These are phyloP conservation scores for Motacilla tschutschensis DNA, from an alignment of 2,113 vertebrate species.

Conservation along the genomic window DNA sequence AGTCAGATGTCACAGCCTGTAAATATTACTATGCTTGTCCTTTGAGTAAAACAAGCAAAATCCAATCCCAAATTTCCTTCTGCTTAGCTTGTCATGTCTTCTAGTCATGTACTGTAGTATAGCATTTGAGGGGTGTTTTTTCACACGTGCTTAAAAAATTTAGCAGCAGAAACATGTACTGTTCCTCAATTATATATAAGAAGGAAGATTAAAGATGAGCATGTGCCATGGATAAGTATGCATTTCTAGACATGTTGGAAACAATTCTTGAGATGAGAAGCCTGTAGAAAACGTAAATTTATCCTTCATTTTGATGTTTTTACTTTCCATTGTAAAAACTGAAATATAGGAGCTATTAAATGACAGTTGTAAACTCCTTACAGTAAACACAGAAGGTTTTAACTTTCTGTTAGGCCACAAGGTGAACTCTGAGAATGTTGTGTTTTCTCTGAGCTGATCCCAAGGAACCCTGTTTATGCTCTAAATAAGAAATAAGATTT, in stretches of 20 bases:
- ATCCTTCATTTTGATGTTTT: background rate
- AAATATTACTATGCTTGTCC: background rate
- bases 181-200: background rate
- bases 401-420: background rate
- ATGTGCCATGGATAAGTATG: background rate
- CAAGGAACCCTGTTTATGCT: background rate
- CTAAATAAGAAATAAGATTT: background rate
- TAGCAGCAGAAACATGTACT: background rate
- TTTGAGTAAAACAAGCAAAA: background rate
- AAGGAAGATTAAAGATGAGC: background rate
- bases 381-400: background rate
- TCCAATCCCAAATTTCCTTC: background rate
- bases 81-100: background rate
- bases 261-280: background rate
- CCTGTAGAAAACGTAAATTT: background rate
- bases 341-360: background rate
- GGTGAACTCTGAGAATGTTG: background rate
- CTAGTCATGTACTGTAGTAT: background rate
- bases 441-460: background rate
- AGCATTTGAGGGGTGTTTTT: background rate
- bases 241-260: background rate
- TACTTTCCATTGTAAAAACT: background rate
- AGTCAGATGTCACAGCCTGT: background rate
- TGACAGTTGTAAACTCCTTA: background rate
- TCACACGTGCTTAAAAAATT: background rate